These are phyloP conservation scores for Aspidiotus rigidus DNA, from an alignment of 2,888 invertebrate species.

Conservation along the genomic window DNA sequence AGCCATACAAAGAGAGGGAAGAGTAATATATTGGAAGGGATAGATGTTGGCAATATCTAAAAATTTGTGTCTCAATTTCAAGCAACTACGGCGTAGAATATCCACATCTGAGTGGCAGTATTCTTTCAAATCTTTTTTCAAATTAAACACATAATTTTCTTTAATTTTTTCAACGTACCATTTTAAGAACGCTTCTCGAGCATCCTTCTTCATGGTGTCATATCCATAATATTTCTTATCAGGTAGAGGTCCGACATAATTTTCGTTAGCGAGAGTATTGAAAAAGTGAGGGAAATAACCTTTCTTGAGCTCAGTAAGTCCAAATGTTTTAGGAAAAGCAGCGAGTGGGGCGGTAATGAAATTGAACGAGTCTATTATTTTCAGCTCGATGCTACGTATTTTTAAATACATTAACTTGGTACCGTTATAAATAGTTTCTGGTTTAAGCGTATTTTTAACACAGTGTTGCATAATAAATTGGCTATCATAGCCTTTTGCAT, in stretches of 20 bases:
- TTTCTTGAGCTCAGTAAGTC: background rate
- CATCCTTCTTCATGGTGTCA: too few species aligned
- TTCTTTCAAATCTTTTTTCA: too few species aligned
- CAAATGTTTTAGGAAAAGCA: slow-evolving; percentile 2
- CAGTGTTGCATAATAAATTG: background rate
- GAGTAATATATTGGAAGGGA: background rate
- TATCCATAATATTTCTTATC: too few species aligned
- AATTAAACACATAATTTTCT: background rate
- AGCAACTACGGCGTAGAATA: too few species aligned
- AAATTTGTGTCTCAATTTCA: too few species aligned
- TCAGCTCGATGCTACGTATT: background rate
- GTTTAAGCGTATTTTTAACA: background rate
- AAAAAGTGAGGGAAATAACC: background rate
- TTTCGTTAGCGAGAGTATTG: too few species aligned
- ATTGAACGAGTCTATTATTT: too few species aligned
- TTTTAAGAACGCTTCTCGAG: background rate
- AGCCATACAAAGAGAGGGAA: background rate
- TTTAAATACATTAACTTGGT: background rate
- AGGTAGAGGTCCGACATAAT: background rate
- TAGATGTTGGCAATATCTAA: background rate
- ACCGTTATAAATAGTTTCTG: background rate
- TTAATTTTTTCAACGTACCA: background rate
- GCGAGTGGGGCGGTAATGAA: background rate
- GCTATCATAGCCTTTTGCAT: too few species aligned
- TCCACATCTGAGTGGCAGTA: too few species aligned